These are phyloP conservation scores for Meteorus colon DNA, from an alignment of 2,888 invertebrate species.

Conservation along the genomic window DNA sequence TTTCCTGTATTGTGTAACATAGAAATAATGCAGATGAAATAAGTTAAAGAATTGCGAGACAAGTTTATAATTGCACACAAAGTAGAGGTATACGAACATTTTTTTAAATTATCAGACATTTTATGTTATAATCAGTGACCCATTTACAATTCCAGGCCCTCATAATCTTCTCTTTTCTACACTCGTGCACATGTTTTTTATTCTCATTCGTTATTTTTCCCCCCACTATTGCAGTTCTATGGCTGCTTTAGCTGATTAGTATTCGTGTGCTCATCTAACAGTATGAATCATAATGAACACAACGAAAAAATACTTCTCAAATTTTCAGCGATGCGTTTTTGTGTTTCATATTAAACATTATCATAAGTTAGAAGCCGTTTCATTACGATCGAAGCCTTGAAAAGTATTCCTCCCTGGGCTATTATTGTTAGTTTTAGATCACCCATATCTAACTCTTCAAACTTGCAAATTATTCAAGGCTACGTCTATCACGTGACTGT, in stretches of 20 bases:
- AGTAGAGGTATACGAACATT: neutral
- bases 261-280: too few relatives aligned
- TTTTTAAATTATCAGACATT: neutral
- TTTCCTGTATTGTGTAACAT: too few relatives aligned
- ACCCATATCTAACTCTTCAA: neutral
- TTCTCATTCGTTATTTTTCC: neutral
- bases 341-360: neutral
- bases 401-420: neutral
- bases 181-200: too few relatives aligned
- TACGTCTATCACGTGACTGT: slow-evolving; percentile 29
- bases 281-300: neutral
- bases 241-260: too few relatives aligned
- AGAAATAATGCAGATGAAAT: too few relatives aligned
- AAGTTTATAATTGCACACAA: neutral
- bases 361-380: neutral
- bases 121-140: neutral
- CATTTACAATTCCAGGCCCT: neutral
- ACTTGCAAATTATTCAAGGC: slow-evolving; percentile 32
- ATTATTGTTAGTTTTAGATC: neutral
- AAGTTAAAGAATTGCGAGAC: neutral
- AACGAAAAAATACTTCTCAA: neutral
- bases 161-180: neutral
- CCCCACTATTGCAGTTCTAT: too few relatives aligned
- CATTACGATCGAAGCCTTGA: neutral
- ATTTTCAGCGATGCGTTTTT: neutral